Percentiles rank a stretch among this genome's conserved stretches.
Conservation (phyloP, 1,140 invertebrate species). For the Hycleus cichorii region DNA sequence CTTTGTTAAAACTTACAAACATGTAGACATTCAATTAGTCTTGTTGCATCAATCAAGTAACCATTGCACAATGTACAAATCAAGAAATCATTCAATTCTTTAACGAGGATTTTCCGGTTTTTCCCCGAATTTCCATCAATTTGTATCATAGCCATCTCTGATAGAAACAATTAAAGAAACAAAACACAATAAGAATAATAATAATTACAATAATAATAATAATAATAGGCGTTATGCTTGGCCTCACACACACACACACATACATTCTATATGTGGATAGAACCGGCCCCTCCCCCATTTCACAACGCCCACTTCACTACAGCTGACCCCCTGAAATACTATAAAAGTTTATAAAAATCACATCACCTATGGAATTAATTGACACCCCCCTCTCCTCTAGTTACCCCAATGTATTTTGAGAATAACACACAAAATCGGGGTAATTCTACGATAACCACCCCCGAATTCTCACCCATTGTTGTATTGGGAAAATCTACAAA, state of each 20-base stretch:
- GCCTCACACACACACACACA: background rate
- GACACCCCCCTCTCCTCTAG: too few relatives aligned
- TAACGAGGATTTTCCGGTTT: constrained; percentile 30
- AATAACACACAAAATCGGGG: too few relatives aligned
- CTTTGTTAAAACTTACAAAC: constrained; percentile 56
- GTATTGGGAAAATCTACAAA: too few relatives aligned
- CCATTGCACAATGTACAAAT: constrained; percentile 68
- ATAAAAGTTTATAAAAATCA: too few relatives aligned
- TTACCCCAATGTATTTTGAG: too few relatives aligned
- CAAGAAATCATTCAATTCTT: constrained; percentile 63
- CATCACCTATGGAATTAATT: too few relatives aligned
- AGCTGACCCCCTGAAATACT: constrained; percentile 1
- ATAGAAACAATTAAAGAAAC: background rate
- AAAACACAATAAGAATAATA: too few relatives aligned
- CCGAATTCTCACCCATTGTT: too few relatives aligned
- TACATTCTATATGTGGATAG: background rate
- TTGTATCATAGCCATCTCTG: constrained; percentile 16
- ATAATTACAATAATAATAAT: background rate
- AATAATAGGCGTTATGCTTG: constrained; percentile 4
- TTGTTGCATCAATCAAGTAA: constrained; percentile 74
- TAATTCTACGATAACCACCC: too few relatives aligned
- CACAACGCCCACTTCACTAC: constrained; percentile 9
- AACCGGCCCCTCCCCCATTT: constrained; percentile 4
- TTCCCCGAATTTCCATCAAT: background rate
- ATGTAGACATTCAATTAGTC: constrained; percentile 74